Base-by-base conservation (phyloP, 2,888 invertebrate species). In the Ectemnius cavifrons region DNA sequence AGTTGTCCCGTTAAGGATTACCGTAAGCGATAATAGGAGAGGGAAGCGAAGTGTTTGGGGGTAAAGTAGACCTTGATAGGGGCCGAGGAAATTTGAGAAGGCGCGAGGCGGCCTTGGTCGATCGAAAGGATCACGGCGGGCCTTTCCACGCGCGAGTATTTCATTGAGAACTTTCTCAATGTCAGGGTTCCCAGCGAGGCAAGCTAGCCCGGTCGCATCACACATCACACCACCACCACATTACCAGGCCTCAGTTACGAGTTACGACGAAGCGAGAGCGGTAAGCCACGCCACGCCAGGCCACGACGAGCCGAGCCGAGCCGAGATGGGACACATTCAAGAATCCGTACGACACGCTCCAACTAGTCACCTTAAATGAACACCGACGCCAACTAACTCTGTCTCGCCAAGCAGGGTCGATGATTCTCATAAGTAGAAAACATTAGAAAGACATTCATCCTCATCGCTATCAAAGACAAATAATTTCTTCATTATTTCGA, bases 131-230 rank as follows among this genome's bases (percentile, higher is more conserved):
- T 20, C 57, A 59, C 56, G 65, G 8, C 37, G 37, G 37, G 37
- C 37, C 37, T 37, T 37, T 37, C 37, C 5, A 37, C 37, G 37
- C 46, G 60, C 71, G 68, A 70, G 60, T 63, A 65, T 62, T 73
- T 57, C 73, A 70, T 73, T 73, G 74, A 73, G 63, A 67, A 74
- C 27, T 72, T 74, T 72, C 67, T 62, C 67, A 72, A 74, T 72
- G 73, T 70, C 70, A 71, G 72, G 74, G 74, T 23, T 58, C 72
- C 73, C 59, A 60, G 71, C 62, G 63, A 37, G 8, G 37, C 37
- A 11, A 37, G 37, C 37, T 11, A 11, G 37, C 37, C 37, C 37
- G 37, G 37, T 11, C 37, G 37, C 37, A 37, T 37, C 37, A 37
- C 37, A 37, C 37, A 8, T 11, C 11, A 37, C 8, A 37, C 8